Conservation (phyloP, 2,113 vertebrate genomes). For the Sorex araneus region DNA sequence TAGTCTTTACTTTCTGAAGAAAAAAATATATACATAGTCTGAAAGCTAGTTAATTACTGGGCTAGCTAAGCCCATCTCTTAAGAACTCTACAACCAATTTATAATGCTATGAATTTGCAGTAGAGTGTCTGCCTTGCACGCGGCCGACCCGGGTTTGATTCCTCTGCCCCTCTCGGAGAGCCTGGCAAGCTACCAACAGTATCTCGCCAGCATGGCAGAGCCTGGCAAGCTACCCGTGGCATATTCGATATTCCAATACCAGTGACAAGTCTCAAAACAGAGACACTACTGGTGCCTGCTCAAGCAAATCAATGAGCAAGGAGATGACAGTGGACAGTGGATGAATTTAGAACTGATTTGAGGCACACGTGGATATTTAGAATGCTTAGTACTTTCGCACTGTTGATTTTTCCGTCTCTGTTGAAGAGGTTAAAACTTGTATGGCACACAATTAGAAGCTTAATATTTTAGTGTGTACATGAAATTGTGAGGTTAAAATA, state of each 20-base stretch:
- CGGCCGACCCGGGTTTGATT: too few species aligned
- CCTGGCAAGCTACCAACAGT: too few species aligned
- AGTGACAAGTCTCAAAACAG: too few species aligned
- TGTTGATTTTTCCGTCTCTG: not conserved
- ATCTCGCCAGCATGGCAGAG: too few species aligned
- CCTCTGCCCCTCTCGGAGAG: too few species aligned
- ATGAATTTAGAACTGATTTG: not conserved
- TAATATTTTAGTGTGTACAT: not conserved
- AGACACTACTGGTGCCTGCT: too few species aligned
- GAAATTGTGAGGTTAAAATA: not conserved
- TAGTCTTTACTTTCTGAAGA: not conserved
- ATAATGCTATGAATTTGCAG: too few species aligned
- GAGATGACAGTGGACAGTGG: too few species aligned
- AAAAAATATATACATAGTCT: not conserved
- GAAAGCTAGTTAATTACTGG: not conserved
- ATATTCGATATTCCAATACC: too few species aligned
- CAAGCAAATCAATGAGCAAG: too few species aligned
- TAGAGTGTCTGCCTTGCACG: too few species aligned
- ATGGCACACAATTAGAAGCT: not conserved
- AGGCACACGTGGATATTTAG: not conserved
- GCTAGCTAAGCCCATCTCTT: not conserved
- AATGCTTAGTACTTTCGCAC: not conserved
- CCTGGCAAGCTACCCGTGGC: too few species aligned
- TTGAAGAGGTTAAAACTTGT: not conserved
- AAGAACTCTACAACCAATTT: not conserved